These are phyloP conservation scores for Channa striata DNA, from an alignment of 2,797 vertebrate genomes.

Conservation along the genomic window DNA sequence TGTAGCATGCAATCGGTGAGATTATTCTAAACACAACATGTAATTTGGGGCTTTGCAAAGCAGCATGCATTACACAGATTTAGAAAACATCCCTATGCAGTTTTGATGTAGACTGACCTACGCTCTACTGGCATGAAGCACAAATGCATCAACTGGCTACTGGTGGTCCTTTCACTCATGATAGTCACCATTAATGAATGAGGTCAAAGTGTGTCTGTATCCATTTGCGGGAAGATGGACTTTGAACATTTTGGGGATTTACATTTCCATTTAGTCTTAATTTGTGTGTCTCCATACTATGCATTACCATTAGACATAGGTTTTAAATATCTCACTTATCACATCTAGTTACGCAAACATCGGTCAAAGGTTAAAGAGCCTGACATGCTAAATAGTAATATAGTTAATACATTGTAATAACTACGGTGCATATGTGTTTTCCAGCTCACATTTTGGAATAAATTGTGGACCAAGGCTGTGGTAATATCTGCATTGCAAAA, in stretches of 20 bases:
- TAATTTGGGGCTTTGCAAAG: background rate
- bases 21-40: background rate
- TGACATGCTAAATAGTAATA: background rate
- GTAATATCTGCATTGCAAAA: background rate
- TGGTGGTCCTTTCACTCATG: slow-evolving; percentile 35
- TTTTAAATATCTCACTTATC: background rate
- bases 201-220: slow-evolving; percentile 29
- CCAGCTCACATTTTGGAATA: background rate
- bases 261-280: too few species aligned
- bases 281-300: too few species aligned
- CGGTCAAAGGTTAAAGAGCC: background rate
- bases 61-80: too few species aligned
- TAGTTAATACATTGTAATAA: background rate
- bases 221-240: background rate
- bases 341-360: background rate
- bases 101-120: too few species aligned
- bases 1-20: background rate
- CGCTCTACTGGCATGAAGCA: slow-evolving; percentile 8
- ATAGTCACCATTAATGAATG: slow-evolving; percentile 28
- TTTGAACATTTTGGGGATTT: background rate
- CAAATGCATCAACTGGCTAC: slow-evolving; percentile 11
- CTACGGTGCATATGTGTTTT: background rate
- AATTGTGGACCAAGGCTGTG: background rate
- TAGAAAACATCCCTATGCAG: too few species aligned
- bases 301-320: rapidly evolving